These are phyloP conservation scores for Sebastes melanostomus DNA, from an alignment of 2,797 vertebrate species.

Conservation along the genomic window DNA sequence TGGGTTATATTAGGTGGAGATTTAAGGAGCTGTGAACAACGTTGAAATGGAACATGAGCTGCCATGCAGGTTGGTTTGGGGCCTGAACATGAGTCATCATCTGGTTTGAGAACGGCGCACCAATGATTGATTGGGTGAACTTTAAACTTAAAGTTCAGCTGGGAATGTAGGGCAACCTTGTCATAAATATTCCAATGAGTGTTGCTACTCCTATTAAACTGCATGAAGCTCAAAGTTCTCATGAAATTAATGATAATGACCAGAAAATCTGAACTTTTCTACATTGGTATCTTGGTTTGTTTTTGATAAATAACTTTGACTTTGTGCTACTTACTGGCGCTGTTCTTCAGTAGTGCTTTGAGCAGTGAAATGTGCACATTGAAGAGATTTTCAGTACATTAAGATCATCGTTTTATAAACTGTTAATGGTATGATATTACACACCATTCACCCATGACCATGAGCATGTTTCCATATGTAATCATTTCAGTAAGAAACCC, in stretches of 20 bases:
- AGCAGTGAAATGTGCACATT: background rate
- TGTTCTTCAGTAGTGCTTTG: background rate
- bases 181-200: constrained; percentile 6
- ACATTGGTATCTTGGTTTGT: background rate
- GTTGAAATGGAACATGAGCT: constrained; percentile 58
- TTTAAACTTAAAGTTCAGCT: constrained; percentile 56
- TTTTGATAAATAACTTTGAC: background rate
- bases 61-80: constrained; percentile 31
- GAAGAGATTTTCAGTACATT: background rate
- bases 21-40: constrained; percentile 42
- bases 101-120: constrained; percentile 47
- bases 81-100: constrained; percentile 62
- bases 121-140: constrained; percentile 62
- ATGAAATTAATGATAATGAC: background rate
- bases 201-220: constrained; percentile 2
- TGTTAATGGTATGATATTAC: background rate
- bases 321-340: background rate
- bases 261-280: background rate
- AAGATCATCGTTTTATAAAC: background rate
- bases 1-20: constrained; percentile 30
- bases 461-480: constrained; percentile 15
- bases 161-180: constrained; percentile 13
- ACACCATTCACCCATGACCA: background rate
- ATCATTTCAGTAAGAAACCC: background rate
- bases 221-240: background rate